Conservation (phyloP, 2,888 invertebrate genomes). For the Petrophora chlorosata region DNA sequence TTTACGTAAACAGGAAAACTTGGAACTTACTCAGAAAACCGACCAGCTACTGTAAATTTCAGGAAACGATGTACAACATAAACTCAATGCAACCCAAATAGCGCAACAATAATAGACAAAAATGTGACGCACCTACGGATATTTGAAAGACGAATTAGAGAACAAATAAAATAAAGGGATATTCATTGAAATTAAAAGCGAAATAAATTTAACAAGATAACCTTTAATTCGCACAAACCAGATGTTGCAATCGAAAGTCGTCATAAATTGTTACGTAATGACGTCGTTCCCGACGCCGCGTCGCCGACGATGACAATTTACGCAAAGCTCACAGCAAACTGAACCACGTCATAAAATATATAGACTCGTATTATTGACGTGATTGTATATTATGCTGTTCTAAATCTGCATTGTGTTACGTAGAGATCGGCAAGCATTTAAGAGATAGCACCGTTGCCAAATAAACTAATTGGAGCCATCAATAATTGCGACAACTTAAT, state of each 20-base stretch:
- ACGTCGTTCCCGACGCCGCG: conserved; percentile 4
- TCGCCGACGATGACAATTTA: conserved; percentile 18
- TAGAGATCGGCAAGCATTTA: conserved; percentile 25
- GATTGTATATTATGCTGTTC: conserved; percentile 26
- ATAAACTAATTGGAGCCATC: conserved; percentile 28
- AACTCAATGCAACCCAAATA: background rate
- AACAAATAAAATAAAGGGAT: background rate
- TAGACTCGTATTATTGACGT: conserved; percentile 6
- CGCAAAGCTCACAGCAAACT: conserved; percentile 16
- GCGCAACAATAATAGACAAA: background rate
- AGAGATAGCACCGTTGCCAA: conserved; percentile 31
- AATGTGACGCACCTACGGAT: background rate
- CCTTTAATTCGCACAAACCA: background rate
- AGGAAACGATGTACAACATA: conserved; percentile 8
- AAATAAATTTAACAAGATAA: background rate
- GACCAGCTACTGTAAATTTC: conserved; percentile 13
- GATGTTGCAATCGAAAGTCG: conserved; percentile 20
- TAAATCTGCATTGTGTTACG: conserved; percentile 17
- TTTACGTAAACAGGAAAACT: conserved; percentile 24
- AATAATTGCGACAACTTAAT: conserved; percentile 22
- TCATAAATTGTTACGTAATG: conserved; percentile 23
- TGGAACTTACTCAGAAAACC: conserved; percentile 17
- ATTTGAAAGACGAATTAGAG: background rate
- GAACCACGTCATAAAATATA: conserved; percentile 20
- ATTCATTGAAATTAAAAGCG: background rate